Evolutionary conservation across 2,113 vertebrate genomes (phyloP).

Genomic region (Tupaia chinensis): DNA sequence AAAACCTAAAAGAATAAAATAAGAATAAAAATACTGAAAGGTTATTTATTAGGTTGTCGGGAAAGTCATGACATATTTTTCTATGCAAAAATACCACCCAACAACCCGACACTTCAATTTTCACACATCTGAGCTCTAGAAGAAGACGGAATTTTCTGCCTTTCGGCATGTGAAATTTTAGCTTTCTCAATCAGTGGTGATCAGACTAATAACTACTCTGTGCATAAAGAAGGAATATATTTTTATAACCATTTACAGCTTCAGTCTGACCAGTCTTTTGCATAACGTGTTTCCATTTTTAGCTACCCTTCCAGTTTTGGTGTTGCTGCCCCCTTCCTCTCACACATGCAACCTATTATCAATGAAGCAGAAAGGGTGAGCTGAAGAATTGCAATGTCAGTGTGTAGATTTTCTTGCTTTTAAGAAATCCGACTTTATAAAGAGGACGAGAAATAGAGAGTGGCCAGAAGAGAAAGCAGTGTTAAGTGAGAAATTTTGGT

Average conservation of each 20-base stretch:
- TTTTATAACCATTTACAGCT: constrained; percentile 18
- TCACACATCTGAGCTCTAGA: constrained; percentile 65
- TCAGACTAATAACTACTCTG: constrained; percentile 56
- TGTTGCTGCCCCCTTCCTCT: not conserved
- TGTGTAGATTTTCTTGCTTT: not conserved
- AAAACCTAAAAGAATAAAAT: not conserved
- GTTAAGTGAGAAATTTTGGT: not conserved
- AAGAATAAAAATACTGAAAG: not conserved
- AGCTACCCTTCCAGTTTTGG: not conserved
- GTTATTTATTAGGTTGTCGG: not conserved
- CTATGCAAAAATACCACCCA: too few relatives aligned
- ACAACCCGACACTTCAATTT: constrained; percentile 43
- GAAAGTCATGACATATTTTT: too few relatives aligned
- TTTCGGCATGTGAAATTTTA: constrained; percentile 41
- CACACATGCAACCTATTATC: not conserved
- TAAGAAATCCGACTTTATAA: not conserved
- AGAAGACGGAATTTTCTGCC: constrained; percentile 41
- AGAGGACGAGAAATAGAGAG: not conserved
- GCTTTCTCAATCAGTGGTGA: constrained; percentile 43
- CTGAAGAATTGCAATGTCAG: not conserved
- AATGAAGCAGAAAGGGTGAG: not conserved
- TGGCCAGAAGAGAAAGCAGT: not conserved
- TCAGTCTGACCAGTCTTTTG: constrained; percentile 5
- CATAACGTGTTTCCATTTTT: not conserved
- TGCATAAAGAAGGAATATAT: constrained; percentile 14